Base-by-base conservation (phyloP, 2,797 vertebrate genomes). In the Fistularia tabacaria region DNA sequence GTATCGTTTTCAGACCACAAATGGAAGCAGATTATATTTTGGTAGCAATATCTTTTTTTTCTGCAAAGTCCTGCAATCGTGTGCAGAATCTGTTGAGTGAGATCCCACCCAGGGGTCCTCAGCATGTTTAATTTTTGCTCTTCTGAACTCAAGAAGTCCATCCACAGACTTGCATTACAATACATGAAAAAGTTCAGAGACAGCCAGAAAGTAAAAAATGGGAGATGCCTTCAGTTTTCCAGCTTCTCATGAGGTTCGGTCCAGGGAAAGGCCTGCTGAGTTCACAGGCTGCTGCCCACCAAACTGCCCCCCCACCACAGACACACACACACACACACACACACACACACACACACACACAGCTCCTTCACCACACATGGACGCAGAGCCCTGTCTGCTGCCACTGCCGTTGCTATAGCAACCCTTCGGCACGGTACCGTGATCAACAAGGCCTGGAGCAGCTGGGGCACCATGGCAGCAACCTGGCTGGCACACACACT, bases 371-470 rank as follows among this genome's bases (percentile, higher is more conserved):
- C n/a, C 42, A 40, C 10, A 74, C 62, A 52, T 74, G 75, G 69
- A 47, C 77, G 76, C 71, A 80, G 69, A 70, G 61, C 60, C 72
- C 71, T 69, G 70, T 85, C 82, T 84, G 77, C 85, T 84, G 81
- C 80, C 81, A 83, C 82, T 81, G 84, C 71, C 69, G 83, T 89
- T 84, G 74, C 87, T 57, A 85, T 88, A 81, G 86, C 62, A 88
- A 90, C 84, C 78, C 77, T 73, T 74, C 76, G 83, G 85, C 84
- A 87, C 71, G 62, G 83, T 82, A 74, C 85, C 70, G 79, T 78
- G 80, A 85, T 86, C 82, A 85, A 84, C 84, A 84, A 84, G 85
- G 75, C 87, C 83, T 45, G 43, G 69, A 85, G 81, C 80, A 77
- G 79, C 84, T 55, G 75, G 79, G 81, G 82, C 70, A 75, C 81